A percentile compares a stretch with the other conserved stretches of the same genome.
phyloP scores from a whole-genome alignment of 2,113 vertebrate species.

The Cricetomys ansorgei region DNA sequence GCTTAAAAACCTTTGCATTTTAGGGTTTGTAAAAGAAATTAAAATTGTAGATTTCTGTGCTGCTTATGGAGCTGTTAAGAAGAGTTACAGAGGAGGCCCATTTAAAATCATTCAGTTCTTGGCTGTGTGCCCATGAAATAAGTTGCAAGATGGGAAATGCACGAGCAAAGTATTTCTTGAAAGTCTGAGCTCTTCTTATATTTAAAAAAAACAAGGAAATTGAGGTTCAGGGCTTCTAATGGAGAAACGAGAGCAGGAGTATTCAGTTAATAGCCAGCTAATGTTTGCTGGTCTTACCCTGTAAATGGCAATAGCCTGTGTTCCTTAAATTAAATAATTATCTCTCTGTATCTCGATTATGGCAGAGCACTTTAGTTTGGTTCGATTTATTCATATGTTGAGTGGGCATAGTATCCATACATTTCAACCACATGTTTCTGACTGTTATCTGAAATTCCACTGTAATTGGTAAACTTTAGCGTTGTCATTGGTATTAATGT shows the following conservation, averaged over 20 bases:
- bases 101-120: slow-evolving; percentile 60
- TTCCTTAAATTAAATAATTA: slow-evolving; percentile 36
- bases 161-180: slow-evolving; percentile 43
- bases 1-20: neutral
- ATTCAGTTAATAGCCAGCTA: neutral
- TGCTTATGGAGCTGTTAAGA: slow-evolving; percentile 46
- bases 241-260: slow-evolving; percentile 43
- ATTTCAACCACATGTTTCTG: neutral
- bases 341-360: slow-evolving; percentile 46
- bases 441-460: neutral
- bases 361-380: neutral
- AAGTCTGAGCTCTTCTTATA: slow-evolving; percentile 47
- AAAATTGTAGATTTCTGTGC: slow-evolving; percentile 55
- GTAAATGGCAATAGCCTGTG: neutral
- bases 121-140: slow-evolving; percentile 36
- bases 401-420: neutral
- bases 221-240: neutral
- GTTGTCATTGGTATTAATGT: neutral
- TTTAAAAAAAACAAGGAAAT: slow-evolving; percentile 52
- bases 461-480: slow-evolving; percentile 41
- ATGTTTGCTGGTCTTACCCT: slow-evolving; percentile 48
- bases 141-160: neutral
- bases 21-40: slow-evolving; percentile 13
- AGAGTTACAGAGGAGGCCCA: neutral
- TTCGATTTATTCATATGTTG: neutral